Conservation (phyloP, 1,140 invertebrate genomes). For the Babylonia areolata region DNA sequence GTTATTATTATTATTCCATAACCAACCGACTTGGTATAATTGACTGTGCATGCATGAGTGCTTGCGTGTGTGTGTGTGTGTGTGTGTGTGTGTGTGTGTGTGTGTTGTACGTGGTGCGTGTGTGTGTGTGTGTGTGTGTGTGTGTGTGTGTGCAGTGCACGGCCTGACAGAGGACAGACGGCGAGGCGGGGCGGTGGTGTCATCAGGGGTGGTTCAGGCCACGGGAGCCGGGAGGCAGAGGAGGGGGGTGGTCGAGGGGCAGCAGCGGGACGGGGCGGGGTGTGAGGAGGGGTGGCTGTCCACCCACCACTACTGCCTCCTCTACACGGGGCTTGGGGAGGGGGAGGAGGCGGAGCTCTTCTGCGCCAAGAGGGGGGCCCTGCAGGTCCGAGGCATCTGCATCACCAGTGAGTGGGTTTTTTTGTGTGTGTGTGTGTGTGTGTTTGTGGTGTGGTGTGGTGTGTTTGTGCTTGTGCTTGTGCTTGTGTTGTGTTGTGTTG, state of each 20-base stretch:
- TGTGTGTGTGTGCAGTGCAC: neutral
- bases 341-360: neutral
- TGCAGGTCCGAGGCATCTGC: neutral
- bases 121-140: too few relatives aligned
- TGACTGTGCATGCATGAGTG: too few relatives aligned
- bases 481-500: too few relatives aligned
- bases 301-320: constrained; percentile 1
- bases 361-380: neutral
- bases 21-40: too few relatives aligned
- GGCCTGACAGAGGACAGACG: neutral
- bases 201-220: too few relatives aligned
- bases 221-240: neutral
- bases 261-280: neutral
- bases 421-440: too few relatives aligned
- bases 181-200: neutral
- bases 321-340: constrained; percentile 10
- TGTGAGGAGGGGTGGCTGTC: neutral
- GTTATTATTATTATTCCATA: too few relatives aligned
- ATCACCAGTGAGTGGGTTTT: neutral
- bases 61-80: too few relatives aligned
- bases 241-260: neutral
- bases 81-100: too few relatives aligned
- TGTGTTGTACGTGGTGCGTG: too few relatives aligned
- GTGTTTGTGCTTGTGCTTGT: too few relatives aligned
- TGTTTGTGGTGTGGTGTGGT: too few relatives aligned